Evolutionary conservation across 2,113 vertebrate genomes (phyloP), one percentile per base, ranked within the genome.

Genomic region (Corythornis vintsioides): DNA sequence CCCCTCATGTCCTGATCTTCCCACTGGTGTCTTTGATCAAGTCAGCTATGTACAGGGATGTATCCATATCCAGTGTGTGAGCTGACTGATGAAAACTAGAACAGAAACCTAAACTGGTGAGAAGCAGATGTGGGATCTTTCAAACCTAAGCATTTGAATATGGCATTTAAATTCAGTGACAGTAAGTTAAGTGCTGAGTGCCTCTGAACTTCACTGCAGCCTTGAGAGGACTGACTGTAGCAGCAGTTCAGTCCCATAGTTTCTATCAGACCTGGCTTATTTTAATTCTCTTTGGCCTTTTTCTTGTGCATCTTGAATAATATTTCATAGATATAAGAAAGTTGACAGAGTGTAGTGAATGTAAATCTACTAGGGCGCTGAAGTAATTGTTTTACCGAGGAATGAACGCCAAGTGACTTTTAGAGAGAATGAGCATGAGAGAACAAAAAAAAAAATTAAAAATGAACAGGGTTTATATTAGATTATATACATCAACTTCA

Each of bases 401-500:
- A 83, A 86, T 33, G 65, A 81, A 60, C 0, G 1, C 57, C 61
- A 87, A 87, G 19, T 70, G 47, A 85, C 59, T 91, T 88, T 50
- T 59, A 89, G 50, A 65, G 42, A 88, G 18, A 92, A 89, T 20
- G 22, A 83, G 16, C 59, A 42, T 52, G 67, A 79, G 24, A 85
- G 35, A 83, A 83, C 10, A 89, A 94, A 71, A 87, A 87, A 93
- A 85, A 29, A 52, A 86, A 89, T 9, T 38, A 38, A 69, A 87
- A 95, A 91, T 79, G 72, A 92, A 66, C 61, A 72, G 40, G 9
- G 28, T 79, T 94, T 93, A 42, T 79, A 78, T 85, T 91, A 79
- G 65, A 65, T 94, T 85, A 59, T 25, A 91, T 40, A 82, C 15
- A 61, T 67, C 29, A 72, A 20, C 14, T 67, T 92, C 4, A 45